Conservation (phyloP, 2,888 invertebrate genomes). For the Acrocyrtus sp. region DNA sequence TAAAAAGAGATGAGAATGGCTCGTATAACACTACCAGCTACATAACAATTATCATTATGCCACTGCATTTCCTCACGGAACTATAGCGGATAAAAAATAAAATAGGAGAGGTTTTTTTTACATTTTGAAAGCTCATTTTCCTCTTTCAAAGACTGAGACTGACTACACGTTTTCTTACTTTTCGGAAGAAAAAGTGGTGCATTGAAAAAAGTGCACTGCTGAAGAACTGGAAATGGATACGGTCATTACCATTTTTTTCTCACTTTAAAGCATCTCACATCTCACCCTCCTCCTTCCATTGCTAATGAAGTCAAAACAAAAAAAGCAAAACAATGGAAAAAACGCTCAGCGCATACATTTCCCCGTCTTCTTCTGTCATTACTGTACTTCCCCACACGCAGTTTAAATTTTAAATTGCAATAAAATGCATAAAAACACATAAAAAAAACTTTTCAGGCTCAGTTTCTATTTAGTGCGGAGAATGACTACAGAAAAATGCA, state of each 20-base stretch:
- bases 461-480: too few species aligned
- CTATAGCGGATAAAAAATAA: conserved; percentile 13
- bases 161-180: not conserved
- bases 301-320: conserved; percentile 46
- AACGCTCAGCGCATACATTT: conserved; percentile 13
- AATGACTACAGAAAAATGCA: too few species aligned
- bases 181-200: not conserved
- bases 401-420: not conserved
- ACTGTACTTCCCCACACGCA: too few species aligned
- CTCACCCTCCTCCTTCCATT: conserved; percentile 16
- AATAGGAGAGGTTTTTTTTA: not conserved
- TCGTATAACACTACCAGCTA: too few species aligned
- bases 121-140: not conserved
- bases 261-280: too few species aligned
- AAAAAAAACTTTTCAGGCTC: too few species aligned
- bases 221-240: conserved; percentile 22
- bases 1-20: conserved; percentile 18
- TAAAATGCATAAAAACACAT: not conserved
- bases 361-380: not conserved
- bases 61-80: conserved; percentile 20
- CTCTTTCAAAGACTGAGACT: too few species aligned
- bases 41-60: too few species aligned
- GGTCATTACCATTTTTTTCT: too few species aligned
- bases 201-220: too few species aligned
- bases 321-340: conserved; percentile 7